A percentile compares a stretch with the other conserved stretches of the same genome.
Conservation (phyloP, 2,113 vertebrate genomes). For the Clinocottus analis region DNA sequence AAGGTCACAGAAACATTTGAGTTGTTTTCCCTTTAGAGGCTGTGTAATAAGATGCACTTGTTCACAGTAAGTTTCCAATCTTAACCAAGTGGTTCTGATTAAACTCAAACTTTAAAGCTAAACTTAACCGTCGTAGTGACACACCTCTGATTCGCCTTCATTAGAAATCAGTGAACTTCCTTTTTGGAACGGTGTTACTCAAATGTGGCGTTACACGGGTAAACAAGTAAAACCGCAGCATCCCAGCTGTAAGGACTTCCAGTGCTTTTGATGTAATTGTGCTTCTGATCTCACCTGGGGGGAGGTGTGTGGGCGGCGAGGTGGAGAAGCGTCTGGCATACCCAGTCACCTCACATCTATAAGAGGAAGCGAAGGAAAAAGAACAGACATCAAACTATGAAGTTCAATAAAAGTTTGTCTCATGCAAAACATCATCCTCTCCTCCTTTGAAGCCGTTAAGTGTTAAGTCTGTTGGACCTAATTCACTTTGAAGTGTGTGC, state of each 20-base stretch:
- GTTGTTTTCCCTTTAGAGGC: too few relatives aligned
- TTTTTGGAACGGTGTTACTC: neutral
- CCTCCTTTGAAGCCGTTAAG: constrained; percentile 63
- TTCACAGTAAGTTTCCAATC: too few relatives aligned
- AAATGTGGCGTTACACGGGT: neutral
- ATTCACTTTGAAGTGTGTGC: constrained; percentile 64
- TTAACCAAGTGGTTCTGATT: neutral
- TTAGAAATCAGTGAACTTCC: neutral
- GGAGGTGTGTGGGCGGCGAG: too few relatives aligned
- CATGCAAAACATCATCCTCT: constrained; percentile 40
- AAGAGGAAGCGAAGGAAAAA: constrained; percentile 12
- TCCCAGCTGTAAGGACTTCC: too few relatives aligned
- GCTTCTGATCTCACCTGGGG: neutral
- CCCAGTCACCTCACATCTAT: neutral
- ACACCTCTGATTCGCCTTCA: too few relatives aligned
- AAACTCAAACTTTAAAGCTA: neutral
- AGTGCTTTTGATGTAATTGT: neutral
- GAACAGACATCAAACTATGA: constrained; percentile 30
- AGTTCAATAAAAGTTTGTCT: constrained; percentile 58
- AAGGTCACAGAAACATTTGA: too few relatives aligned
- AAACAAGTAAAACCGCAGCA: too few relatives aligned
- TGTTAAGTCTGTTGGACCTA: constrained; percentile 48
- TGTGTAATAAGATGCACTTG: too few relatives aligned
- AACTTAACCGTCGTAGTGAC: neutral
- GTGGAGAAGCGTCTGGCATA: neutral